These are phyloP conservation scores for Corbicula japonica DNA, from an alignment of 2,888 invertebrate genomes.

Conservation along the genomic window DNA sequence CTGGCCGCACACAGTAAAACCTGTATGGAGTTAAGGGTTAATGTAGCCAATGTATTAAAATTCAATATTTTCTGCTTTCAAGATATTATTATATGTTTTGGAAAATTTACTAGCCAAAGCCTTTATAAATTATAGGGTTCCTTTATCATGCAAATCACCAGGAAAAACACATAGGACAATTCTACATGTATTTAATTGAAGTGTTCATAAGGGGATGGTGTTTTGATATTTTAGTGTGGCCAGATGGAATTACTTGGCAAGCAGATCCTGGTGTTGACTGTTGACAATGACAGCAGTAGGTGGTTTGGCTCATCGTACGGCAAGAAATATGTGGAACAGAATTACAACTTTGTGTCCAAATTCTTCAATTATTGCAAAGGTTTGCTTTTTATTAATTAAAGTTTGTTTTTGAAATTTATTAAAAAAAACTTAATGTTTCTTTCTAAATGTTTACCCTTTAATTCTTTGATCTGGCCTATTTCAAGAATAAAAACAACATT, in stretches of 20 bases:
- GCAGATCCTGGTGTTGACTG: slow-evolving; percentile 35
- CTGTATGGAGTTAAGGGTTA: too few relatives aligned
- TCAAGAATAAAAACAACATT: neutral
- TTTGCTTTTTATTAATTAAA: neutral
- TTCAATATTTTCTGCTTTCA: too few relatives aligned
- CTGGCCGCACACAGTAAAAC: too few relatives aligned
- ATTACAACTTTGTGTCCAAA: too few relatives aligned
- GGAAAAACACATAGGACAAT: too few relatives aligned
- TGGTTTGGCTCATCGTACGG: slow-evolving; percentile 38
- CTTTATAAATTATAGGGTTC: too few relatives aligned
- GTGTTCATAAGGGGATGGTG: too few relatives aligned
- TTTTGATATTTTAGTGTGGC: slow-evolving; percentile 32
- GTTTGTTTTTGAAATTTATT: neutral
- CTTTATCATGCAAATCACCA: too few relatives aligned
- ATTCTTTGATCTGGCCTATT: neutral
- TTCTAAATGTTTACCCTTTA: neutral
- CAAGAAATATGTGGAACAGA: slow-evolving; percentile 19
- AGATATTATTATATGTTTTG: too few relatives aligned
- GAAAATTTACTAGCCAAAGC: too few relatives aligned
- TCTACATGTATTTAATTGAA: too few relatives aligned
- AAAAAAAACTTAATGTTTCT: slow-evolving; percentile 1
- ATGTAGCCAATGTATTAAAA: too few relatives aligned
- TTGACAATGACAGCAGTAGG: slow-evolving; percentile 12
- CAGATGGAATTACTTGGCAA: slow-evolving; percentile 21
- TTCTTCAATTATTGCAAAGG: slow-evolving; percentile 40